Percentiles rank a stretch among this genome's conserved stretches.
phyloP scores from a whole-genome alignment of 2,797 vertebrate genomes.

The Apogon hyalosoma region DNA sequence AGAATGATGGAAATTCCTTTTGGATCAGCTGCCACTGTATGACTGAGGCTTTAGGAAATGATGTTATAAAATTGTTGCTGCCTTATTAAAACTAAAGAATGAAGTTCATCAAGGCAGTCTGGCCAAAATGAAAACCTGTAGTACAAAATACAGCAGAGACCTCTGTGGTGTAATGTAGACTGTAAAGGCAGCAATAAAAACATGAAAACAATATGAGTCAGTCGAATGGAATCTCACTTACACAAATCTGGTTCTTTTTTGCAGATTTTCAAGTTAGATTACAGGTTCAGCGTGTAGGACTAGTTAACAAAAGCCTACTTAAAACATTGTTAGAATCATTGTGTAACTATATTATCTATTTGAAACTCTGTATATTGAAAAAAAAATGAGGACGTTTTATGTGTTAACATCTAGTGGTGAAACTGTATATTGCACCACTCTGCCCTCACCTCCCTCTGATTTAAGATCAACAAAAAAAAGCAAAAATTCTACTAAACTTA shows the following conservation, averaged over 20 bases:
- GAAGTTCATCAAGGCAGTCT: constrained; percentile 21
- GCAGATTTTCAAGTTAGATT: constrained; percentile 5
- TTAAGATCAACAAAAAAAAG: too few species aligned
- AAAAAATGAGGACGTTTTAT: too few species aligned
- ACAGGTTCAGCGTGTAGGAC: not conserved
- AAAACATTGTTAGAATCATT: too few species aligned
- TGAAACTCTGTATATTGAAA: too few species aligned
- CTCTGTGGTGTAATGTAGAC: not conserved
- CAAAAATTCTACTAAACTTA: too few species aligned
- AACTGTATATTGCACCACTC: too few species aligned
- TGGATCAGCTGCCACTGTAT: not conserved
- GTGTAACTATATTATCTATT: too few species aligned
- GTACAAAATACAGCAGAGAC: constrained; percentile 1
- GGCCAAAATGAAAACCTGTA: not conserved
- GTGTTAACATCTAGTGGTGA: too few species aligned
- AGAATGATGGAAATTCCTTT: constrained; percentile 17
- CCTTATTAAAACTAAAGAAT: constrained; percentile 35
- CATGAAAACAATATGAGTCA: not conserved
- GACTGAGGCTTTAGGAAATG: constrained; percentile 5
- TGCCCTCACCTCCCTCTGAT: too few species aligned
- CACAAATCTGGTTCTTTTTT: constrained; percentile 4
- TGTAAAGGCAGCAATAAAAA: not conserved
- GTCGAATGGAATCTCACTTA: constrained; percentile 3
- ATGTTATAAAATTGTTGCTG: constrained; percentile 15
- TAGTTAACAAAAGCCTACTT: too few species aligned